A percentile compares a stretch with the other conserved stretches of the same genome.
These are phyloP conservation scores for Spinus olivaceus DNA, from an alignment of 2,797 vertebrate species.

Conservation along the genomic window DNA sequence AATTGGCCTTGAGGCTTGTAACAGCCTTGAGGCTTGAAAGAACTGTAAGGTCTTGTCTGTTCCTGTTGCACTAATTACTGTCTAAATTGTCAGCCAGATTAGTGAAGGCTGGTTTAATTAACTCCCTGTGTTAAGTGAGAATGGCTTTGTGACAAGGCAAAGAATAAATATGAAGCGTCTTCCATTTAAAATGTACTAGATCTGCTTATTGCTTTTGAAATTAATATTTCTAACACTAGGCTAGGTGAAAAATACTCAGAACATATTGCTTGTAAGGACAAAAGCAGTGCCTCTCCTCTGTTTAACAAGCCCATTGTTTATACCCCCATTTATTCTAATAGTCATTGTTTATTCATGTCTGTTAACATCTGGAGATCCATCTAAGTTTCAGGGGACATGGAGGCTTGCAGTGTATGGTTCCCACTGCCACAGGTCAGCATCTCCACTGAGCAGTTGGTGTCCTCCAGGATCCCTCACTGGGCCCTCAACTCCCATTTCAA, in stretches of 20 bases:
- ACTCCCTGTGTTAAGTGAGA: background rate
- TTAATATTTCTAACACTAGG: background rate
- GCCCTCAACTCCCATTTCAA: background rate
- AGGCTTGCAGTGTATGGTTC: background rate
- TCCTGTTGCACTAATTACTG: constrained; percentile 66
- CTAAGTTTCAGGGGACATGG: background rate
- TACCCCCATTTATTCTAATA: background rate
- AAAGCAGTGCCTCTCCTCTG: background rate
- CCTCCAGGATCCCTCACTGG: background rate
- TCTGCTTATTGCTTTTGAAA: constrained; percentile 8
- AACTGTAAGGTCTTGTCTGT: constrained; percentile 60
- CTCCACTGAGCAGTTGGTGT: background rate
- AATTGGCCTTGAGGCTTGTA: background rate
- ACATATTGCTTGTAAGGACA: fast-evolving
- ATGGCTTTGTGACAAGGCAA: background rate
- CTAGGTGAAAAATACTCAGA: background rate
- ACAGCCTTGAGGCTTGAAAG: constrained; percentile 28
- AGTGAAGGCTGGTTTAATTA: constrained; percentile 58
- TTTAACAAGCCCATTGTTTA: background rate
- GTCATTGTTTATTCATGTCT: background rate
- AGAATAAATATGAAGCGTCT: background rate
- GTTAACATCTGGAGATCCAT: background rate
- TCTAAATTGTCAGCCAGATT: constrained; percentile 45
- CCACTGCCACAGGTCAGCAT: background rate
- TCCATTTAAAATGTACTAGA: constrained; percentile 15